Evolutionary conservation across 37 sponge, comb jelly and placozoan species (phyloP).

Genomic region (Spongilla lacustris): DNA sequence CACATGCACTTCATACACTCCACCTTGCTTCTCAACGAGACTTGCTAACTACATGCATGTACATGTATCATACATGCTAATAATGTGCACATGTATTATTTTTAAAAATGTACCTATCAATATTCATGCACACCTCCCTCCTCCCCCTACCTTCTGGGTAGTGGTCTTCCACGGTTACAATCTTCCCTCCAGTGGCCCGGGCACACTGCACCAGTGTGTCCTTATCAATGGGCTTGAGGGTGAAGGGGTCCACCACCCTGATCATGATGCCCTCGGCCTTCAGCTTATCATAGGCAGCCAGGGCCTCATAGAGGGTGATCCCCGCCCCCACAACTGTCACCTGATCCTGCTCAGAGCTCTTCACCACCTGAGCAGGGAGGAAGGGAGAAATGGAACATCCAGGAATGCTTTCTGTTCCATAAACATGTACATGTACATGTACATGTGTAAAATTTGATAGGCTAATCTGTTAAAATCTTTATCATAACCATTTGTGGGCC

Average conservation of each 20-base stretch:
- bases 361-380: slow-evolving; percentile 59
- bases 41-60: too few relatives aligned
- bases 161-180: slow-evolving; percentile 98
- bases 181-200: slow-evolving; percentile 82
- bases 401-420: too few relatives aligned
- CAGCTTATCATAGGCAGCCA: slow-evolving; percentile 74
- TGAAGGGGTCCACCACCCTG: slow-evolving; percentile 95
- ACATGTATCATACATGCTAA: too few relatives aligned
- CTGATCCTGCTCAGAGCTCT: slow-evolving; percentile 70
- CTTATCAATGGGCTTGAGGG: slow-evolving; percentile 93
- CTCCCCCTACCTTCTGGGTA: slow-evolving; percentile 76
- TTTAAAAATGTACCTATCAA: too few relatives aligned
- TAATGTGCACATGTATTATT: too few relatives aligned
- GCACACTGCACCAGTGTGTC: slow-evolving; percentile 75
- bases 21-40: too few relatives aligned
- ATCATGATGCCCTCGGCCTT: slow-evolving; percentile 85
- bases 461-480: too few relatives aligned
- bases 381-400: not conserved
- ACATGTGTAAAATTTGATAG: too few relatives aligned
- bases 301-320: slow-evolving; percentile 90
- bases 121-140: too few relatives aligned
- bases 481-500: too few relatives aligned
- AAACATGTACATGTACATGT: too few relatives aligned
- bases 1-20: too few relatives aligned
- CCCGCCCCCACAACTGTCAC: slow-evolving; percentile 94